These are phyloP conservation scores for Actias luna DNA, from an alignment of 2,888 invertebrate species.

Conservation along the genomic window DNA sequence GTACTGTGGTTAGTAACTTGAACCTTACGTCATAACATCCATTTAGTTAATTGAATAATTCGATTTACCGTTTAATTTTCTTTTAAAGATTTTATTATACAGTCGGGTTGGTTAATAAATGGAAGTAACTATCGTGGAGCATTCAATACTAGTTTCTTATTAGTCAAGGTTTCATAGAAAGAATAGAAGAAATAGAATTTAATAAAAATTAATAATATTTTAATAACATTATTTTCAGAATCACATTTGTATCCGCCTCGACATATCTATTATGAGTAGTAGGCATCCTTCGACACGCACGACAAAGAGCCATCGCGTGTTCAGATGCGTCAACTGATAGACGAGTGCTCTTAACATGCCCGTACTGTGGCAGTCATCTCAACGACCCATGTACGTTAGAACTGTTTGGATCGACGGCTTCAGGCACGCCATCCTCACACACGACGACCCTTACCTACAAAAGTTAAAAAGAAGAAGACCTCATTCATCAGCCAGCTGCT, in stretches of 20 bases:
- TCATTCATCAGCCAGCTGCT: constrained; percentile 57
- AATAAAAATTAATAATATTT: background rate
- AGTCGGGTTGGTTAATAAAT: too few species aligned
- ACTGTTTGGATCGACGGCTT: constrained; percentile 88
- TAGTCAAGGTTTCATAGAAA: too few species aligned
- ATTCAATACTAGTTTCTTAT: too few species aligned
- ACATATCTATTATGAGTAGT: constrained; percentile 54
- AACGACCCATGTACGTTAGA: constrained; percentile 82
- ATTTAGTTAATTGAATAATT: background rate
- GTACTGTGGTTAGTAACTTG: background rate
- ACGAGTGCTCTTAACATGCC: constrained; percentile 68
- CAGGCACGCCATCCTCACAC: constrained; percentile 85
- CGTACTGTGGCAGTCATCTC: constrained; percentile 84
- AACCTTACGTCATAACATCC: background rate
- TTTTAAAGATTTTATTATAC: too few species aligned
- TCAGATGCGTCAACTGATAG: constrained; percentile 37
- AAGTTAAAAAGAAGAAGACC: constrained; percentile 58
- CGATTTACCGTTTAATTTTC: background rate
- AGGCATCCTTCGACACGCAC: constrained; percentile 45
- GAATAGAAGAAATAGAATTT: too few species aligned
- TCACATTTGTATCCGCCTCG: background rate
- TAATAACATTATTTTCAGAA: background rate
- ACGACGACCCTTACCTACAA: constrained; percentile 81
- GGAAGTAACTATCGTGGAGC: too few species aligned
- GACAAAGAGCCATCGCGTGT: constrained; percentile 53